Evolutionary conservation across 2,113 vertebrate genomes (phyloP).

Genomic region (Dryoscopus gambensis): DNA sequence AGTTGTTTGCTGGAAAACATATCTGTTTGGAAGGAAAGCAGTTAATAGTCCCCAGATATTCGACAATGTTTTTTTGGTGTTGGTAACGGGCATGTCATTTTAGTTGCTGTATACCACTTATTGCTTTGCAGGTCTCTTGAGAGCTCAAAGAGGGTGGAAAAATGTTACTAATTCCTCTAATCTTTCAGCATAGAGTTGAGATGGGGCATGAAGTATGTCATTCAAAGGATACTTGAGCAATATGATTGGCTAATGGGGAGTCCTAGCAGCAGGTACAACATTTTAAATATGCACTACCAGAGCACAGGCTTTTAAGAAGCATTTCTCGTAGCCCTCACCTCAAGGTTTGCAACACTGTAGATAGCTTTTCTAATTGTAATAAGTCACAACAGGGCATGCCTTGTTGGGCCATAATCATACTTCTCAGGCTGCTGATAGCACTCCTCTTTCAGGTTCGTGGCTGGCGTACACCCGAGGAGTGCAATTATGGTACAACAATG

Average conservation of each 20-base stretch:
- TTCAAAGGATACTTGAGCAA: slow-evolving; percentile 57
- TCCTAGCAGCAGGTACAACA: slow-evolving; percentile 62
- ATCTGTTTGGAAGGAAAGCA: slow-evolving; percentile 1
- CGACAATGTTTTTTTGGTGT: neutral
- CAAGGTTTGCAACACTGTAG: neutral
- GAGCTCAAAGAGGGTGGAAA: slow-evolving; percentile 39
- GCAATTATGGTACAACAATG: slow-evolving; percentile 56
- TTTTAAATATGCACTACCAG: slow-evolving; percentile 39
- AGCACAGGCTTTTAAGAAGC: slow-evolving; percentile 55
- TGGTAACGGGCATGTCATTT: slow-evolving; percentile 22
- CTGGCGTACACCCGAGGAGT: slow-evolving; percentile 43
- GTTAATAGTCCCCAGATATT: slow-evolving; percentile 25
- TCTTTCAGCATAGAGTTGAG: slow-evolving; percentile 17
- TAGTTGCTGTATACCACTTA: slow-evolving; percentile 11
- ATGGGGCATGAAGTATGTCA: slow-evolving; percentile 55
- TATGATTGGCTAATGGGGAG: slow-evolving; percentile 56
- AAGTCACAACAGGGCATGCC: slow-evolving; percentile 67
- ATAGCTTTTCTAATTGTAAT: slow-evolving; percentile 63
- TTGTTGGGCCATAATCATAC: slow-evolving; percentile 68
- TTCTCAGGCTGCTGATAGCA: slow-evolving; percentile 64
- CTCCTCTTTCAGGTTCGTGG: slow-evolving; percentile 24
- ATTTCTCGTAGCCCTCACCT: neutral
- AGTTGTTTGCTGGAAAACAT: neutral
- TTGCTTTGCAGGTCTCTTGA: slow-evolving; percentile 36
- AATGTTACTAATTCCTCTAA: slow-evolving; percentile 41